Conservation (phyloP, 1,140 invertebrate species). For the Lethocerus indicus region DNA sequence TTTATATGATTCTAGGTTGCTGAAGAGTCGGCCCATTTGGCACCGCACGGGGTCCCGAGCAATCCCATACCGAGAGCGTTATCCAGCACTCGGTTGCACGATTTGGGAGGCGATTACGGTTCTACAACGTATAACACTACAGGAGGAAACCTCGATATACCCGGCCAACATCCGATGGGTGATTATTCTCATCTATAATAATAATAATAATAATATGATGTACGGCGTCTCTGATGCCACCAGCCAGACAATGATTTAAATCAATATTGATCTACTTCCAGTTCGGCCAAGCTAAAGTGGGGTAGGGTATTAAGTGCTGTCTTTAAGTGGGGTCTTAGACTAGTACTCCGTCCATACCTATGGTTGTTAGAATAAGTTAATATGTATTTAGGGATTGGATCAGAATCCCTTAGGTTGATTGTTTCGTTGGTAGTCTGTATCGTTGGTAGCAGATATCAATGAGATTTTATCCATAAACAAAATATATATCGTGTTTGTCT, state of each 20-base stretch:
- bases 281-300: no score
- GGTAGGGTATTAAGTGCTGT: no score
- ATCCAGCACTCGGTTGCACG: constrained; percentile 63
- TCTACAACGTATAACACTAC: constrained; percentile 48
- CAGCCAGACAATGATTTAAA: neutral
- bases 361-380: no score
- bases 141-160: constrained; percentile 44
- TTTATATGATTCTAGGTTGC: constrained; percentile 34
- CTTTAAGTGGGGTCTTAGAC: no score
- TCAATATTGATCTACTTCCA: neutral
- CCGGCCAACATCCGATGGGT: constrained; percentile 24
- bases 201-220: neutral
- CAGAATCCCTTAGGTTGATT: neutral
- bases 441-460: no score
- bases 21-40: constrained; percentile 72
- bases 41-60: constrained; percentile 90
- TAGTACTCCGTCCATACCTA: no score
- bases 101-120: constrained; percentile 52
- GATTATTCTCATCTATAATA: neutral
- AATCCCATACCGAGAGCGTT: constrained; percentile 78
- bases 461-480: neutral
- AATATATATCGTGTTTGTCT: neutral
- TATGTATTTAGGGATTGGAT: neutral
- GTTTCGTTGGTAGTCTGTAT: neutral
- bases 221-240: neutral